Base-by-base conservation (phyloP, 2,888 invertebrate species). In the Scaptomyza polygonia region DNA sequence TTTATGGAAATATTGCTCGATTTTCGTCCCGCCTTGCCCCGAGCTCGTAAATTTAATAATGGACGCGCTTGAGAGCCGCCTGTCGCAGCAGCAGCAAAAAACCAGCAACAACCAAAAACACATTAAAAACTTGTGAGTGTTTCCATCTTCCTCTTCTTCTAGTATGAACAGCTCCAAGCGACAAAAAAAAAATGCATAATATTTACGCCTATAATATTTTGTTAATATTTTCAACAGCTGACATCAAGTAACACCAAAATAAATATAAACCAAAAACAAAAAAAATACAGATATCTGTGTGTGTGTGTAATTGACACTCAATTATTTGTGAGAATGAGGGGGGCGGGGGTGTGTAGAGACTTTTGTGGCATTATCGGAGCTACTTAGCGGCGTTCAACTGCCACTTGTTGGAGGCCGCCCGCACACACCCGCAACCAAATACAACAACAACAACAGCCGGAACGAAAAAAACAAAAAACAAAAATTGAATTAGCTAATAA, bases 171-270 rank as follows among this genome's bases (percentile, higher is more conserved):
- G 14, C 54, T 27, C 39, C 54, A 16, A 47, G 30, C 40, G 14
- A 43, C 7, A 16, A 14, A 29, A 55, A 67, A 56, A 71, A 81
- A 80, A 80, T 86, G 83, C 84, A 86, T 83, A 83, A 83, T 83
- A 86, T 83, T 83, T 86, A 83, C 80, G 80, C 73, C 76, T 78
- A 86, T 86, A 82, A 83, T 80, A 78, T 83, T 70, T 56, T 70
- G 58, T 73, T 86, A 83, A 83, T 83, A 83, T 83, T 83, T 86
- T 83, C 82, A 83, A 77, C 82, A 83, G 82, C 82, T 83, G 86
- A 82, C 81, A 84, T 70, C 73, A 61, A 83, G 68, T 76, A 82
- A 67, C 82, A 79, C 74, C 79, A 64, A 43, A 61, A 76, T 79
- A 39, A 7, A n/a, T n/a, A n/a, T n/a, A n/a, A n/a, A n/a, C n/a